A percentile compares a stretch with the other conserved stretches of the same genome.
phyloP scores from a whole-genome alignment of 92 coral and sea anemone genomes.

The Hydrozoanthus gracilis region DNA sequence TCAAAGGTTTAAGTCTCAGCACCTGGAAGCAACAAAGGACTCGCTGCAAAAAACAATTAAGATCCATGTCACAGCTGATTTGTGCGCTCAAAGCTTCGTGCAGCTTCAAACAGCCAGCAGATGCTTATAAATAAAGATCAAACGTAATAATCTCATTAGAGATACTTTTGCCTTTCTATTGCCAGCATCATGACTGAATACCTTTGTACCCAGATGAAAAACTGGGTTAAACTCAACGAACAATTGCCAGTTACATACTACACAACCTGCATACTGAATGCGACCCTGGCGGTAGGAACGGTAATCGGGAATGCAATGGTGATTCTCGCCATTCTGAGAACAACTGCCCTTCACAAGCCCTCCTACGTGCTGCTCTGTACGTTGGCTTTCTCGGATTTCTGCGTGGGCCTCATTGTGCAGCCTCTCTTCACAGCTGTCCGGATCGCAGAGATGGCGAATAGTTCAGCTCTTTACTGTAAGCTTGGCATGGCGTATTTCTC shows the following conservation, averaged over 20 bases:
- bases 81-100: too few species aligned
- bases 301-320: constrained; percentile 9
- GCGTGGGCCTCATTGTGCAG: constrained; percentile 34
- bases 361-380: constrained; percentile 24
- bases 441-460: constrained; percentile 22
- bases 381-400: constrained; percentile 31
- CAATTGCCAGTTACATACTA: background rate
- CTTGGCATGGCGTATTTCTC: constrained; percentile 44
- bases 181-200: background rate
- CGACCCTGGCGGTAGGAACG: constrained; percentile 8
- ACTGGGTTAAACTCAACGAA: constrained; percentile 18
- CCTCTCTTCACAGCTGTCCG: constrained; percentile 34
- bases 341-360: constrained; percentile 39
- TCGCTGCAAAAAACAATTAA: too few species aligned
- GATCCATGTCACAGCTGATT: too few species aligned
- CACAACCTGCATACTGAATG: constrained; percentile 19
- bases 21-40: too few species aligned
- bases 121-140: too few species aligned
- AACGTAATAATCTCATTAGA: too few species aligned
- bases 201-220: constrained; percentile 18
- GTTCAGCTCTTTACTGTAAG: constrained; percentile 18
- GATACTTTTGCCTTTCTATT: too few species aligned
- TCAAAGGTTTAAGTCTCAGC: too few species aligned
- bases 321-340: constrained; percentile 8
- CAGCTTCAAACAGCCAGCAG: too few species aligned